These are phyloP conservation scores for Altica lythri DNA, from an alignment of 2,888 invertebrate genomes.

Conservation along the genomic window DNA sequence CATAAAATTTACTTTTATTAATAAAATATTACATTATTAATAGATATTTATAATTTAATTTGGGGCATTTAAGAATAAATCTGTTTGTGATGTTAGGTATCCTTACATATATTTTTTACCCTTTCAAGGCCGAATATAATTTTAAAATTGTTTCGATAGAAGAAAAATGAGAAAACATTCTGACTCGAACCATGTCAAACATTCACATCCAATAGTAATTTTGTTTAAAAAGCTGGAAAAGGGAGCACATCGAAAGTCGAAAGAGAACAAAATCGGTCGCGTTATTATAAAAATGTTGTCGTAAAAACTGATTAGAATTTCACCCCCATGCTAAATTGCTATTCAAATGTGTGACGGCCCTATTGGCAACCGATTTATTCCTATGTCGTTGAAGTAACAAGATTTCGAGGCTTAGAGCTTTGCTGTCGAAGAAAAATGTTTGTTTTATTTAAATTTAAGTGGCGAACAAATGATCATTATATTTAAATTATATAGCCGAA, in stretches of 20 bases:
- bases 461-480: conserved; percentile 52
- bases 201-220: too few species aligned
- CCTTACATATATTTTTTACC: too few species aligned
- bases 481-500: conserved; percentile 48
- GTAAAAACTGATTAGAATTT: conserved; percentile 59
- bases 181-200: too few species aligned
- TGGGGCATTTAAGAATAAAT: too few species aligned
- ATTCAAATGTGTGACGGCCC: conserved; percentile 58
- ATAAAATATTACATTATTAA: too few species aligned
- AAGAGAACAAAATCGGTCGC: conserved; percentile 31
- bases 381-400: conserved; percentile 56
- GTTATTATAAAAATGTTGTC: conserved; percentile 56
- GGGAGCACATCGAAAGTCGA: not conserved
- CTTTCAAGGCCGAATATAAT: too few species aligned
- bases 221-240: not conserved
- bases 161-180: too few species aligned
- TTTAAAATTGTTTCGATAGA: too few species aligned
- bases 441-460: conserved; percentile 57
- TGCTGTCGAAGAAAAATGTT: conserved; percentile 55
- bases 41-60: too few species aligned
- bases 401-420: conserved; percentile 53
- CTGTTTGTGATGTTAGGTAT: too few species aligned
- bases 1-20: too few species aligned
- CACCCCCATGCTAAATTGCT: conserved; percentile 57
- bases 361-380: conserved; percentile 59